A percentile compares a stretch with the other conserved stretches of the same genome.
Conservation (phyloP, 1,140 invertebrate genomes). For the Orius laevigatus region DNA sequence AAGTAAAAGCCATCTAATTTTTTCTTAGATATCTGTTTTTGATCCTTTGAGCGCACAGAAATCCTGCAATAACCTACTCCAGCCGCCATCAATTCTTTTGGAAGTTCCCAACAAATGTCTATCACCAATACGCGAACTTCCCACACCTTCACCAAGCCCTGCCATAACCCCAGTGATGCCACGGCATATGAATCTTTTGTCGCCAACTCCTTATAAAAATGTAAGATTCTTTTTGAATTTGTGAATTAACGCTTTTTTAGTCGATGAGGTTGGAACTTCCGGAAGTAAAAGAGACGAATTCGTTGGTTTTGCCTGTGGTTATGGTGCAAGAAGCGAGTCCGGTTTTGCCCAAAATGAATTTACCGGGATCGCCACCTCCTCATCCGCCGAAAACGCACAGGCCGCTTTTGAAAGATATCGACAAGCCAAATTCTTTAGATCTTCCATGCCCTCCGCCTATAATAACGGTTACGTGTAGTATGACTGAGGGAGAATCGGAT, state of each 20-base stretch:
- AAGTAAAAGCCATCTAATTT: not conserved
- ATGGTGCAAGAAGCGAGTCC: conserved; percentile 43
- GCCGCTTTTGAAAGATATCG: conserved; percentile 27
- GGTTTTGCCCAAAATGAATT: conserved; percentile 20
- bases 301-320: conserved; percentile 39
- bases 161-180: conserved; percentile 45
- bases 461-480: conserved; percentile 55
- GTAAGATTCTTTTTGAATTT: conserved; percentile 23
- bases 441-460: conserved; percentile 44
- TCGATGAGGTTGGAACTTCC: no score
- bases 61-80: conserved; percentile 33
- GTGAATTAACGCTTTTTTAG: no score
- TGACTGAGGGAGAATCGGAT: conserved; percentile 56
- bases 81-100: conserved; percentile 49
- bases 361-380: conserved; percentile 42
- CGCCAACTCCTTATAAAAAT: conserved; percentile 10
- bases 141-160: conserved; percentile 46
- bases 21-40: conserved; percentile 44
- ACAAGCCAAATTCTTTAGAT: conserved; percentile 44
- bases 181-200: conserved; percentile 19
- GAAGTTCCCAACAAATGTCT: conserved; percentile 58
- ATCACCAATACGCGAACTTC: conserved; percentile 52
- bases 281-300: no score
- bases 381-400: conserved; percentile 21
- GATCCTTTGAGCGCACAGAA: conserved; percentile 45